Base-by-base conservation (phyloP, 1,140 invertebrate genomes). In the Diorhabda elongata region DNA sequence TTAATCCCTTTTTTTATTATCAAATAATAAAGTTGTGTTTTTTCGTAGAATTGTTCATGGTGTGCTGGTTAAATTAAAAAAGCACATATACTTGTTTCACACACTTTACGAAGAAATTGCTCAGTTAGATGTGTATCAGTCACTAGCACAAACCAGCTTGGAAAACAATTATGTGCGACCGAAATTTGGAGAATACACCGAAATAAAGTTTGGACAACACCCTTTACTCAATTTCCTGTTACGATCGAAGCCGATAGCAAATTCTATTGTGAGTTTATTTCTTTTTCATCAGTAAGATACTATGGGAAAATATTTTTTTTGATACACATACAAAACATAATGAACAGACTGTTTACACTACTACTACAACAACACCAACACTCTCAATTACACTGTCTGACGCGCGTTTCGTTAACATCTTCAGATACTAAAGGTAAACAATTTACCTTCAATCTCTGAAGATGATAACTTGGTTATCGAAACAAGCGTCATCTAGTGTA, bases 51-150 rank as follows among this genome's bases (percentile, higher is more conserved):
- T 90, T n/a, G 82, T 91, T 9, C 82, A 82, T 58, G 79, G 87
- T 44, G 76, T 90, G 44, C 75, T 90, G 0, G 83, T 85, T 66
- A 84, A 86, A 61, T 81, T 95, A 4, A 84, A 89, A 67, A 83
- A 88, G 60, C 84, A 91, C 63, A 89, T 95, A 75, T 83, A 87
- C 0, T 89, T 88, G 72, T 83, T 97, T 5, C 95, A 95, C 80
- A 88, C 89, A 75, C 79, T 97, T 26, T 91, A 90, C 69, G 92
- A 94, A 74, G 85, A 90, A 66, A 85, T 96, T 59, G 88, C 92
- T 9, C 88, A 91, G 73, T 74, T 96, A 44, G 95, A 97, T 76
- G 83, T 96, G 64, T 76, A 96, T 3, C 78, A 90, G 7, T 89
- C 90, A 2, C 85, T 96, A 68, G 89, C 93, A 44, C 84, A 89